phyloP scores from a whole-genome alignment of 53 echinoderm and acorn worm species.

The Patiria pectinifera region DNA sequence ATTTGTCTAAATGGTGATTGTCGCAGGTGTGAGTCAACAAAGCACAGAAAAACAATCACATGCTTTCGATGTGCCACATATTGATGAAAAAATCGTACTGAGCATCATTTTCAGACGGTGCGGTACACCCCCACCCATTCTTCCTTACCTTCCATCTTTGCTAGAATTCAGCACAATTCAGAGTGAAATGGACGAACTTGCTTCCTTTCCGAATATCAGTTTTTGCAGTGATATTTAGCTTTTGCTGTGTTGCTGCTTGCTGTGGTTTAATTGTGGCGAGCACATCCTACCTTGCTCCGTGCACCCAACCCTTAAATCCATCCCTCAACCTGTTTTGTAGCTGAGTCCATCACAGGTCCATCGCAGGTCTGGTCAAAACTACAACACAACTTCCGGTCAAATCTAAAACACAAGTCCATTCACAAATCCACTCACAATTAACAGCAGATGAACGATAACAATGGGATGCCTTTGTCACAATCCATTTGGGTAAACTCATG shows the following conservation, averaged over 20 bases:
- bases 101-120: neutral
- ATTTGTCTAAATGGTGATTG: neutral
- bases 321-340: neutral
- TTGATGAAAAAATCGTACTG: neutral
- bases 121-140: too few relatives aligned
- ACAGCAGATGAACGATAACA: too few relatives aligned
- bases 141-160: too few relatives aligned
- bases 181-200: neutral
- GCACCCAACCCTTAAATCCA: neutral
- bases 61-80: neutral
- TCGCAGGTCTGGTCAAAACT: too few relatives aligned
- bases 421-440: too few relatives aligned
- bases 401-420: too few relatives aligned
- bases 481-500: too few relatives aligned
- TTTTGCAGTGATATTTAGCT: neutral
- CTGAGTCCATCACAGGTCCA: too few relatives aligned
- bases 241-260: neutral
- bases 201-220: neutral
- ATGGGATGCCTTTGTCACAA: too few relatives aligned
- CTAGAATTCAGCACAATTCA: neutral
- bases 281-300: neutral
- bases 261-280: neutral
- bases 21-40: neutral
- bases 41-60: neutral
- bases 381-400: too few relatives aligned